Evolutionary conservation across 2,113 vertebrate genomes (phyloP).

Genomic region (Perca flavescens): DNA sequence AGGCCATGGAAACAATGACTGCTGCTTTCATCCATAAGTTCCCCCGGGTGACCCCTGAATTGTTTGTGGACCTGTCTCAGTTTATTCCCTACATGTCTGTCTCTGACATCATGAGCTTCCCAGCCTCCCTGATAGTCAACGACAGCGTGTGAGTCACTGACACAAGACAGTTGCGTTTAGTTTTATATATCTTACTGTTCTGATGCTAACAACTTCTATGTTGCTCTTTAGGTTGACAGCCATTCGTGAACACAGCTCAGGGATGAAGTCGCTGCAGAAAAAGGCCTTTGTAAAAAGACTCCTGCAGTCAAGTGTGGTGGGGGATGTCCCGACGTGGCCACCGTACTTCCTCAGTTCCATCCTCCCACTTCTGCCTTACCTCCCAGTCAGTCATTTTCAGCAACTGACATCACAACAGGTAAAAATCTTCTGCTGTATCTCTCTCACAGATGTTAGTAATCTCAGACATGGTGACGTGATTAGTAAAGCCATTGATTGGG

Average conservation of each 20-base stretch:
- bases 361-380: slow-evolving; percentile 88
- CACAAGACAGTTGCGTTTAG: neutral
- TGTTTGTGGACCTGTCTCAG: slow-evolving; percentile 91
- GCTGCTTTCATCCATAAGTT: slow-evolving; percentile 90
- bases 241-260: slow-evolving; percentile 88
- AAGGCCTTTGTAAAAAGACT: slow-evolving; percentile 90
- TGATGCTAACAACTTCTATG: slow-evolving; percentile 9
- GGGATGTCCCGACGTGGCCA: slow-evolving; percentile 89
- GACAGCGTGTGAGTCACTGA: slow-evolving; percentile 88
- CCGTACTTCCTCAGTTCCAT: slow-evolving; percentile 87
- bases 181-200: neutral
- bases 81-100: slow-evolving; percentile 93
- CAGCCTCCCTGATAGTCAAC: slow-evolving; percentile 88
- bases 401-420: slow-evolving; percentile 91
- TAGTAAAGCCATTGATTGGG: neutral
- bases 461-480: neutral
- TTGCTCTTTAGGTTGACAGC: slow-evolving; percentile 84
- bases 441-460: neutral
- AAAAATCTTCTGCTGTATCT: neutral
- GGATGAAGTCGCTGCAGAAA: slow-evolving; percentile 90
- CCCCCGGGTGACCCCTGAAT: slow-evolving; percentile 88
- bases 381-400: slow-evolving; percentile 89
- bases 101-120: slow-evolving; percentile 90
- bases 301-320: slow-evolving; percentile 86
- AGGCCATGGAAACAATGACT: slow-evolving; percentile 89